Evolutionary conservation across 2,888 invertebrate species (phyloP), one percentile per base, ranked within the genome.

Genomic region (Netelia inedita): DNA sequence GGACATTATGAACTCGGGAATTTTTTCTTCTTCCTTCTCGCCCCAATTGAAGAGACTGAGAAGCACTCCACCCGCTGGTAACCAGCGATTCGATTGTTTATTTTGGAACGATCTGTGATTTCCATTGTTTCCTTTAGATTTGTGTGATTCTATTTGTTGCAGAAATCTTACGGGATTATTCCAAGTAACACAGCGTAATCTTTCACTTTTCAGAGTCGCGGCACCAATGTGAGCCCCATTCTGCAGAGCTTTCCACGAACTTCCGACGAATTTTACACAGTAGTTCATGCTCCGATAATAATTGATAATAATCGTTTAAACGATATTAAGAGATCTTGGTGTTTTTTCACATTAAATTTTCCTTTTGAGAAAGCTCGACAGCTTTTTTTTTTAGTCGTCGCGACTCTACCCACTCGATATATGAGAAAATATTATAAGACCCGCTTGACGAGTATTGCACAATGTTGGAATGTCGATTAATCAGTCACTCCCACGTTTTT

Each of bases 1-100:
- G 0, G 96, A 96, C 88, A 95, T 95, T 86, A 97, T 96, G 21
- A 98, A 94, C 90, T 97, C 97, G 74, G 92, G 88, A 23, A 89
- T 86, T 71, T 96, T 95, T 92, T 97, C 96, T 2, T 95, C 95
- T 72, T 96, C 94, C 87, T 96, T 95, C 82, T 96, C 95, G 74
- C 96, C 95, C 66, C 94, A 95, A 11, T 96, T 95, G 21, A 96
- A 93, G 94, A 96, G 95, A 69, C 95, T 95, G 86, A 96, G 94
- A 21, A 96, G 82, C 28, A 92, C 90, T 65, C 89, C 85, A 65
- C 89, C 88, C 5, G 87, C 65, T 10, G 83, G 86, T 10, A 89
- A 65, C 46, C 86, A 46, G 28, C 82, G 19, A 65, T 69, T 66
- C 0, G 1, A 55, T 14, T 9, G 10, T 65, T 14, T 23, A 6